Evolutionary conservation across 2,113 vertebrate genomes (phyloP).

Genomic region (Zosterops japonicus): DNA sequence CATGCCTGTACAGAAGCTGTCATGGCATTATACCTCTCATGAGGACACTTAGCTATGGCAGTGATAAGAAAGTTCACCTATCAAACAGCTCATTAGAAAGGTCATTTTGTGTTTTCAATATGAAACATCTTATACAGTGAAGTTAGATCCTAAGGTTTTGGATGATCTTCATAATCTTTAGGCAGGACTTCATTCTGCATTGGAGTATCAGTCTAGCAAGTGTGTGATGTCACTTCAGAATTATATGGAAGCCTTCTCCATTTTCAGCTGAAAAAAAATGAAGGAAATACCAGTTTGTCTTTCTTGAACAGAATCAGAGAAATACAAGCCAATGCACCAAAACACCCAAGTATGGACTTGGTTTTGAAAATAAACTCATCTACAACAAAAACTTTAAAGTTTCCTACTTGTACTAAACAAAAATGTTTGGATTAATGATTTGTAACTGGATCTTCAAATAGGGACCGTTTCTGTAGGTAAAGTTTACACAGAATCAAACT

Average conservation of each 20-base stretch:
- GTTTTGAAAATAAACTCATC: background rate
- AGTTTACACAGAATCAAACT: background rate
- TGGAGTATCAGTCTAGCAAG: constrained; percentile 46
- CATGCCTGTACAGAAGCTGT: constrained; percentile 48
- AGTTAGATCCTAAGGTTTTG: constrained; percentile 76
- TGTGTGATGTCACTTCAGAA: constrained; percentile 85
- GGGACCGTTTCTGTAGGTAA: background rate
- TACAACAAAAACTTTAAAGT: background rate
- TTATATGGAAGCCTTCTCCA: constrained; percentile 91
- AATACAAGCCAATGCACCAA: accelerated
- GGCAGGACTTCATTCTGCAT: constrained; percentile 70
- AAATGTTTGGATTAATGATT: background rate
- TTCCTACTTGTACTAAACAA: background rate
- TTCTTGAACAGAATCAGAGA: background rate
- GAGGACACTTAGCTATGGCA: constrained; percentile 69
- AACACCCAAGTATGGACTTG: accelerated
- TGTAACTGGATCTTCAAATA: background rate
- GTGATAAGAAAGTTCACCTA: constrained; percentile 73
- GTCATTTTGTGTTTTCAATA: constrained; percentile 83
- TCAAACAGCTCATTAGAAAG: constrained; percentile 73
- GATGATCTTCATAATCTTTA: constrained; percentile 72
- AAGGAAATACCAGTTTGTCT: background rate
- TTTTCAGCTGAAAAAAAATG: constrained; percentile 83
- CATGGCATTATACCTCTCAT: constrained; percentile 37
- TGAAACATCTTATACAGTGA: constrained; percentile 82